Base-by-base conservation (phyloP, 2,113 vertebrate species). In the Megaptera novaeangliae region DNA sequence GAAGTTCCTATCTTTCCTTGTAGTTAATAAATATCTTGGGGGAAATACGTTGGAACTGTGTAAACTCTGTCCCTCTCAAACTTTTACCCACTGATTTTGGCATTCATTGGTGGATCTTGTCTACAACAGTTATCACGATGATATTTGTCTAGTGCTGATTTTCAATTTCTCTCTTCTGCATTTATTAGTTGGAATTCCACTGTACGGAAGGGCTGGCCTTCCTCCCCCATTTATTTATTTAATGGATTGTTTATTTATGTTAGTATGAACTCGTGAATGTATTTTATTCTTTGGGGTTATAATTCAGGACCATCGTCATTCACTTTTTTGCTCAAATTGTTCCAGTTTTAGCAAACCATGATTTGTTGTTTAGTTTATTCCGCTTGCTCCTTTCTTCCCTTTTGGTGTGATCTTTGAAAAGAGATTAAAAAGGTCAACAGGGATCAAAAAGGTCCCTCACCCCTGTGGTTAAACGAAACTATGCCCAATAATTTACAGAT, bases 401-500 rank as follows among this genome's bases (percentile, higher is more conserved):
- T 81, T 68, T 36, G 63, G 49, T 91, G 77, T 71, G 21, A 46
- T 87, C 14, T 77, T 92, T 78, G 39, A 71, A 90, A 98, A 95
- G 64, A 71, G 25, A 78, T 55, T 15, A 5, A 25, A 78, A 55
- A 78, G 49, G 20, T 78, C 84, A 78, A 55, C 39, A 31, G 27
- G 31, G 44, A n/a, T 55, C 11, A 36, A 23, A 55, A 55, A 55
- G 75, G n/a, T 55, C 88, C 52, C 69, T 81, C 21, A 31, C 36
- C 13, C 1, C 49, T 75, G 7, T 25, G 21, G 12, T 84, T 94
- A 84, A 95, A 63, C 13, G 64, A 13, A 64, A 39, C 63, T 41
- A 9, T 14, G 14, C 7, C n/a, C 72, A 41, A 83, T 72, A 71
- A 75, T 63, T 86, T 39, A 29, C 63, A 89, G 27, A 2, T 39